These are phyloP conservation scores for crab-eating macaque (Macaca fascicularis) DNA, from an alignment of 2,113 vertebrate species.

Conservation along the genomic window T2T-MFA8v1.1 NC_088391.1:6270001-6270500, in stretches of 20 bases:
- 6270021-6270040: too few relatives aligned
- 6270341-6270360: constrained; percentile 15
- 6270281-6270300: constrained; percentile 19
- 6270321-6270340: constrained; percentile 11
- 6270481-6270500: constrained; percentile 95
- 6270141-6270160: too few relatives aligned
- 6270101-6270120: too few relatives aligned
- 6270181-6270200: constrained; percentile 16
- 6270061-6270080: too few relatives aligned
- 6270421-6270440: not conserved
- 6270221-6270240: not conserved
- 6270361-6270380: not conserved
- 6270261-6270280: not conserved
- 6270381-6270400: not conserved
- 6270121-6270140: too few relatives aligned
- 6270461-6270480: constrained; percentile 90
- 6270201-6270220: not conserved
- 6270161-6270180: constrained; percentile 33
- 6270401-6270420: constrained; percentile 23
- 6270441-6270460: not conserved
- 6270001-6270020: too few relatives aligned
- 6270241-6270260: not conserved
- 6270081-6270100: too few relatives aligned
- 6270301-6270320: not conserved
- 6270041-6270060: too few relatives aligned